phyloP scores from a whole-genome alignment of 2,888 invertebrate species.

The Trissolcus japonicus region DNA sequence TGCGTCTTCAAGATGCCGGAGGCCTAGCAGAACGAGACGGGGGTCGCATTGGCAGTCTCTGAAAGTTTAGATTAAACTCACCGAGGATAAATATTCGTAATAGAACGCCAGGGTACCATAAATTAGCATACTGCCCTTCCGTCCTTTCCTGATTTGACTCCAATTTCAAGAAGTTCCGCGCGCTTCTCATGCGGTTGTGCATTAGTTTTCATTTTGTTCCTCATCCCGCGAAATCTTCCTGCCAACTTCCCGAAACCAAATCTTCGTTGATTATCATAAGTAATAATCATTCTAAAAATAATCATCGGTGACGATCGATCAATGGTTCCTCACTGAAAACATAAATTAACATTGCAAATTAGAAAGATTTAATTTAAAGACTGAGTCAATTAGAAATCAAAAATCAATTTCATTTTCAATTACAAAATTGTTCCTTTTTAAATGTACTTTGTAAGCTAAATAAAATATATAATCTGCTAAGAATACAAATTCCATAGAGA shows the following conservation, averaged over 20 bases:
- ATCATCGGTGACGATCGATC: neutral
- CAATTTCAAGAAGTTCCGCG: constrained; percentile 59
- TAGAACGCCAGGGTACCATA: constrained; percentile 76
- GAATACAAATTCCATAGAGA: constrained; percentile 45
- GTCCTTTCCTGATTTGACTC: constrained; percentile 63
- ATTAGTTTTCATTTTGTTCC: constrained; percentile 57
- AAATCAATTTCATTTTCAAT: too few species aligned
- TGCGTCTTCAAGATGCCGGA: constrained; percentile 74
- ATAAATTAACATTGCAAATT: too few species aligned
- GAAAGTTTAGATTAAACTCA: constrained; percentile 77
- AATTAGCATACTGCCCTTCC: constrained; percentile 75
- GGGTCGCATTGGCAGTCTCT: constrained; percentile 69
- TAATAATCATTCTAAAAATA: constrained; percentile 28
- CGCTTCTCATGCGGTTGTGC: constrained; percentile 54
- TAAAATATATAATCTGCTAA: constrained; percentile 65
- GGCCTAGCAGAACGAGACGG: constrained; percentile 57
- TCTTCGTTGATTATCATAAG: constrained; percentile 50
- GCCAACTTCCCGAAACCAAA: constrained; percentile 35
- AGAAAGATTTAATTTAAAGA: too few species aligned
- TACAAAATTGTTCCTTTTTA: too few species aligned
- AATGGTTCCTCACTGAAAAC: too few species aligned
- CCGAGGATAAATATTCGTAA: constrained; percentile 77
- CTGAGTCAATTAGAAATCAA: too few species aligned
- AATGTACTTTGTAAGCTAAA: constrained; percentile 60
- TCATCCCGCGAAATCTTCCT: constrained; percentile 24